A percentile compares a stretch with the other conserved stretches of the same genome.
Evolutionary conservation across 2,888 invertebrate genomes (phyloP).

Genomic region (Dione vanillae): DNA sequence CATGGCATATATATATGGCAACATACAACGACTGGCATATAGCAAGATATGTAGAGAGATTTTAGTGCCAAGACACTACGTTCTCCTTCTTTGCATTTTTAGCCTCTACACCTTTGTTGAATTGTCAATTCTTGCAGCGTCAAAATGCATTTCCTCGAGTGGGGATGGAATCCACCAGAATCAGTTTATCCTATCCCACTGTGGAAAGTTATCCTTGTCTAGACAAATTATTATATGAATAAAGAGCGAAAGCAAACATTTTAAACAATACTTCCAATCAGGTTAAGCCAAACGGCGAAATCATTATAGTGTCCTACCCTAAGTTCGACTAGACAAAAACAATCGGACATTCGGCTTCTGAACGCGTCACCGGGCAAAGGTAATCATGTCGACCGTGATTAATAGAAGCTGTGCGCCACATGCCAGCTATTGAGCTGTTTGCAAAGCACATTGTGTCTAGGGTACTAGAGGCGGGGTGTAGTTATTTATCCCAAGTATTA

Average conservation of each 20-base stretch:
- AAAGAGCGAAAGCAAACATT: no score
- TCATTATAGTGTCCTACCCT: constrained; percentile 3
- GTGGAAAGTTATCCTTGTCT: no score
- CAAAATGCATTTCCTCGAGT: no score
- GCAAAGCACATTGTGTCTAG: not conserved
- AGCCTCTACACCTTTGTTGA: no score
- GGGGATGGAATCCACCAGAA: no score
- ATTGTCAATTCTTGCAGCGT: no score
- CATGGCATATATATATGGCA: no score
- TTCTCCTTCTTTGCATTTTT: not conserved
- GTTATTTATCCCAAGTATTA: not conserved
- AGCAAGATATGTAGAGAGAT: no score
- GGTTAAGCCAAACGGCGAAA: not conserved
- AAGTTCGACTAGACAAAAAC: constrained; percentile 27
- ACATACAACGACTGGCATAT: no score
- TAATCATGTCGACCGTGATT: constrained; percentile 40
- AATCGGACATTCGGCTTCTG: constrained; percentile 35
- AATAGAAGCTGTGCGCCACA: constrained; percentile 39
- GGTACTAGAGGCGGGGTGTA: not conserved
- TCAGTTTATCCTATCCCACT: no score
- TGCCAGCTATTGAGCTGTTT: constrained; percentile 27
- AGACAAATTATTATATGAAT: no score
- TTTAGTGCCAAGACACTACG: not conserved
- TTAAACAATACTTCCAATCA: constrained; percentile 2
- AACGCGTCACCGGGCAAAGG: constrained; percentile 46